These are phyloP conservation scores for Notolabrus celidotus DNA, from an alignment of 2,797 vertebrate species.

Conservation along the genomic window DNA sequence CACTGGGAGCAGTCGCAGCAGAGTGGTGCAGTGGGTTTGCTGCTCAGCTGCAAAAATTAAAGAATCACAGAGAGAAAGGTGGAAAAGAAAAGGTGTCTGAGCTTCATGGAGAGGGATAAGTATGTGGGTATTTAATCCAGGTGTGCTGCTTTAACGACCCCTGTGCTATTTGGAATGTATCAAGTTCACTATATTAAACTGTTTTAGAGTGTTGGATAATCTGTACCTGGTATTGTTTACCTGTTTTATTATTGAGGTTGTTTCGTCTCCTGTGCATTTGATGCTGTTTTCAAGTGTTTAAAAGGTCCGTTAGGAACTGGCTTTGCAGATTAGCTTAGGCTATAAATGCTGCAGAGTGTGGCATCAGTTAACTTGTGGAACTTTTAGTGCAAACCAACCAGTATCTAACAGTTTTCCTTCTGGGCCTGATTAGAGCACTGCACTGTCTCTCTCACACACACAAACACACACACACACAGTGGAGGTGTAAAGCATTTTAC, in stretches of 20 bases:
- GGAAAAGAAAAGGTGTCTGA: background rate
- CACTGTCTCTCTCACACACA: no score
- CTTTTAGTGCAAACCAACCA: background rate
- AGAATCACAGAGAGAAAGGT: background rate
- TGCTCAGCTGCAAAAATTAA: slow-evolving; percentile 12
- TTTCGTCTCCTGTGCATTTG: no score
- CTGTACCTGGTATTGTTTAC: no score
- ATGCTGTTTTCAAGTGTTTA: no score
- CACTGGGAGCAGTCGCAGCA: background rate
- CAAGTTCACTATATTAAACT: background rate
- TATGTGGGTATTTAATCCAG: background rate
- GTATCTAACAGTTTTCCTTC: background rate
- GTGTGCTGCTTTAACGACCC: background rate
- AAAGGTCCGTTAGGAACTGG: no score
- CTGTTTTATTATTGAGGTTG: no score
- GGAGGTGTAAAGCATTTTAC: slow-evolving; percentile 19
- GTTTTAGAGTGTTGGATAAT: no score
- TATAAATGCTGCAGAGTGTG: no score
- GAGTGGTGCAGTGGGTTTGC: background rate
- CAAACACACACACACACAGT: slow-evolving; percentile 1
- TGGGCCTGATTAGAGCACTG: background rate
- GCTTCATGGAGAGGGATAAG: slow-evolving; percentile 3
- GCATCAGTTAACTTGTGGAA: no score
- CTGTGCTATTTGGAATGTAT: background rate
- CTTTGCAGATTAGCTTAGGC: no score